Evolutionary conservation across 2,888 invertebrate genomes (phyloP).

Genomic region (Deilephila elpenor): DNA sequence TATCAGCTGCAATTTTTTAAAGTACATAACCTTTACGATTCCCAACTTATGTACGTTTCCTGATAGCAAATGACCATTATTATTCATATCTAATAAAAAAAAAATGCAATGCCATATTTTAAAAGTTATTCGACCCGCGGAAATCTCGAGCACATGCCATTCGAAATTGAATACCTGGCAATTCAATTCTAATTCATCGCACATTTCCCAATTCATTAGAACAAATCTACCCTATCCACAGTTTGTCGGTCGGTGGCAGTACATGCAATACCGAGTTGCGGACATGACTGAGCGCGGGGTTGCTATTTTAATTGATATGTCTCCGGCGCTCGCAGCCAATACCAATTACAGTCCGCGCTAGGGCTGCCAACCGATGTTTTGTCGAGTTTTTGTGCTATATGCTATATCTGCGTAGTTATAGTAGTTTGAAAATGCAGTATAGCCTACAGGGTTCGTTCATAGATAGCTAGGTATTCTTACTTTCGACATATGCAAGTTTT

Average conservation of each 20-base stretch:
- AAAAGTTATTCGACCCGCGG: too few species aligned
- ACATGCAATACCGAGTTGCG: conserved; percentile 41
- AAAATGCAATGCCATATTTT: too few species aligned
- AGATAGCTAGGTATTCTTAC: too few species aligned
- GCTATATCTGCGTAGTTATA: background rate
- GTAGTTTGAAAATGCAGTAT: background rate
- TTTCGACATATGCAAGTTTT: too few species aligned
- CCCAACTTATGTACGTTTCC: too few species aligned
- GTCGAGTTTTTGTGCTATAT: background rate
- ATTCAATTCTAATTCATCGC: too few species aligned
- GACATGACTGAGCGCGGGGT: conserved; percentile 51
- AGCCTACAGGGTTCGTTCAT: background rate
- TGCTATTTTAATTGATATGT: conserved; percentile 81
- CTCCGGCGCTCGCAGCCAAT: conserved; percentile 57
- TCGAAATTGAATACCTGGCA: too few species aligned
- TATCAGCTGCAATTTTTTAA: too few species aligned
- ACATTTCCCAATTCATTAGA: background rate
- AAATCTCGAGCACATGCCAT: too few species aligned
- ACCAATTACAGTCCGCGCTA: conserved; percentile 51
- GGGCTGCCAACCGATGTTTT: conserved; percentile 3
- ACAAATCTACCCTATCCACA: background rate
- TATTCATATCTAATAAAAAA: too few species aligned
- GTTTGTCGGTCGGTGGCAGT: background rate
- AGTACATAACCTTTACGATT: too few species aligned
- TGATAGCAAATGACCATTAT: too few species aligned